Evolutionary conservation across 2,113 vertebrate genomes (phyloP).

Genomic region (Anarhynchus alexandrinus): DNA sequence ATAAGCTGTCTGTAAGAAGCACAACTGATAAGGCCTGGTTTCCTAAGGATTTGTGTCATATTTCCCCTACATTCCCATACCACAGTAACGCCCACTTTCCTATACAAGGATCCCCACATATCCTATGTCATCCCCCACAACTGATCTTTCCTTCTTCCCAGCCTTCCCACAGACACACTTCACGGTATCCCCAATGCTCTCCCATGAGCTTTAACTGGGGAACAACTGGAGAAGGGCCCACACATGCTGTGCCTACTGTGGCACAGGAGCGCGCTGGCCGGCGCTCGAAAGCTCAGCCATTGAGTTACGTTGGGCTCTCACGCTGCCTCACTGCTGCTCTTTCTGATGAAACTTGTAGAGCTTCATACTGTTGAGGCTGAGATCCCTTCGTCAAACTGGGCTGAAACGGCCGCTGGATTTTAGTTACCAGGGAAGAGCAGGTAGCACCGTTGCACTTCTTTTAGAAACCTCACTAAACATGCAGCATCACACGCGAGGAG

Average conservation of each 20-base stretch:
- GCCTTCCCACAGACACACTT: not conserved
- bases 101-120: not conserved
- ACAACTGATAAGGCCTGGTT: not conserved
- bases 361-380: accelerated
- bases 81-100: not conserved
- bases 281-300: accelerated
- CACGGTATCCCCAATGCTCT: not conserved
- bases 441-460: not conserved
- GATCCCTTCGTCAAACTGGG: not conserved
- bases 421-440: not conserved
- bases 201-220: not conserved
- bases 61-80: not conserved
- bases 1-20: not conserved
- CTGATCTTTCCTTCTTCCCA: not conserved
- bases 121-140: not conserved
- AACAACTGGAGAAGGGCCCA: not conserved
- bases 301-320: not conserved
- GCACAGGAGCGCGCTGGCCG: accelerated
- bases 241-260: not conserved
- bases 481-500: not conserved
- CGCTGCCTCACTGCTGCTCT: not conserved
- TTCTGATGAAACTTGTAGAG: not conserved
- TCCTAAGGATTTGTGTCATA: not conserved
- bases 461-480: not conserved
- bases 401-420: not conserved